Evolutionary conservation across 2,797 vertebrate species (phyloP), one percentile per base, ranked within the genome.

Genomic region (Sylvilagus floridanus): DNA sequence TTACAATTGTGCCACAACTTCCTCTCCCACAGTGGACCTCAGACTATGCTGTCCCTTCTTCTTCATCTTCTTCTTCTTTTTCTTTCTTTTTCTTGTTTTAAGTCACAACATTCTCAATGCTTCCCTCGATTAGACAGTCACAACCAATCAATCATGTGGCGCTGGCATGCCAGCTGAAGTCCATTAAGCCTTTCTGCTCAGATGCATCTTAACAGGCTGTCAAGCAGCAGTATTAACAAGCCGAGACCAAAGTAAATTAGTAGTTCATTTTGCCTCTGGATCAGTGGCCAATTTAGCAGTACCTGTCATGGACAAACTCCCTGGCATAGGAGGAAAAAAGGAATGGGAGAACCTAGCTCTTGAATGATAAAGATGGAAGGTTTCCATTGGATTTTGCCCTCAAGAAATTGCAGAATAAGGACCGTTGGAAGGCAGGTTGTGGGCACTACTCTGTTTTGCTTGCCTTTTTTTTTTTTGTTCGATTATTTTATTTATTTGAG

Each of bases 201-300:
- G 79, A 62, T 90, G 79, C 8, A 35, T 77, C 30, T 93, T 84
- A 90, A 87, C 21, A 65, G 73, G 37, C 87, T 88, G 90, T 84
- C 96, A 96, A 52, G 21, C 12, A 47, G 72, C 87, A 87, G 93
- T 87, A 94, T 87, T 94, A 93, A 93, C 81, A 87, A 94, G 28
- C 24, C 50, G 57, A 73, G 76, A 90, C 77, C 83, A 87, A 71
- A 91, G 84, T 76, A 94, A 94, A 94, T 9, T 81, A 72, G 87
- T 87, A 84, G 92, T 93, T 94, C 87, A 91, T 95, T 95, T 94
- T 93, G 60, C 68, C 85, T 95, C 68, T 82, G 57, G 85, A 73
- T n/a, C 88, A 79, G 78, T 50, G 85, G 69, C 13, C 37, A 65
- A 75, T 90, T 77, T 66, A 92, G 77, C 90, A 87, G 30, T 35